Conservation (phyloP, 64 coral and sea anemone species). For the Anthopleura sola region DNA sequence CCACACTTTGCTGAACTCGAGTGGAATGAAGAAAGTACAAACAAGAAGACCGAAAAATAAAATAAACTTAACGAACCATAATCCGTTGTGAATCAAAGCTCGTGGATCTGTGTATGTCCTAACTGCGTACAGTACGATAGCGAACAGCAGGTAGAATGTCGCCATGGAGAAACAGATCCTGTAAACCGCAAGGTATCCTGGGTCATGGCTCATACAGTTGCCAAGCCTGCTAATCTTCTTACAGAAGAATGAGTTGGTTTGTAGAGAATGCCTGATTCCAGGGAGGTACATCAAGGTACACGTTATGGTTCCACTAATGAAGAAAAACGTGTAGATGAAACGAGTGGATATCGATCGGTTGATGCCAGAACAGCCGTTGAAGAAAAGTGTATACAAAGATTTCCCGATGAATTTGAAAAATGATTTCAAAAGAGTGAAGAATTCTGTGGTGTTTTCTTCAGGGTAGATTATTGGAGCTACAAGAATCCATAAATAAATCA, state of each 20-base stretch:
- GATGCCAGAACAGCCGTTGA: constrained; percentile 62
- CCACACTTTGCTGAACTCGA: constrained; percentile 86
- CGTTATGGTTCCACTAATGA: constrained; percentile 49
- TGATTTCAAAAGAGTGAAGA: constrained; percentile 55
- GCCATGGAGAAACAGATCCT: constrained; percentile 96
- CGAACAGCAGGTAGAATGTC: constrained; percentile 84
- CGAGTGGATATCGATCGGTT: constrained; percentile 64
- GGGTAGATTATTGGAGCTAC: constrained; percentile 63
- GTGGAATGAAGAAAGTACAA: constrained; percentile 87
- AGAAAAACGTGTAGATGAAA: constrained; percentile 80
- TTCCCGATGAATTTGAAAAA: constrained; percentile 61
- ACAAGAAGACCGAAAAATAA: constrained; percentile 87
- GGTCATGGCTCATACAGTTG: constrained; percentile 87
- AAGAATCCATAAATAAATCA: constrained; percentile 73
- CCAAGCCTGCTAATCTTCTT: constrained; percentile 66
- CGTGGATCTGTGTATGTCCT: constrained; percentile 58
- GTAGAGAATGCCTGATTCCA: constrained; percentile 40
- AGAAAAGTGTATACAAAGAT: constrained; percentile 56
- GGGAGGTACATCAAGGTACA: constrained; percentile 83
- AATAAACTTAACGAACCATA: constrained; percentile 93
- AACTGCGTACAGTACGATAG: constrained; percentile 65
- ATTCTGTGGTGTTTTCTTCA: constrained; percentile 37
- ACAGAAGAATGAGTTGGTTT: constrained; percentile 80
- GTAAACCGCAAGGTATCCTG: constrained; percentile 91
- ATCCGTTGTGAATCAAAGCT: constrained; percentile 70